These are phyloP conservation scores for Drosophila colorata DNA, from an alignment of 2,888 invertebrate species.

Conservation along the genomic window DNA sequence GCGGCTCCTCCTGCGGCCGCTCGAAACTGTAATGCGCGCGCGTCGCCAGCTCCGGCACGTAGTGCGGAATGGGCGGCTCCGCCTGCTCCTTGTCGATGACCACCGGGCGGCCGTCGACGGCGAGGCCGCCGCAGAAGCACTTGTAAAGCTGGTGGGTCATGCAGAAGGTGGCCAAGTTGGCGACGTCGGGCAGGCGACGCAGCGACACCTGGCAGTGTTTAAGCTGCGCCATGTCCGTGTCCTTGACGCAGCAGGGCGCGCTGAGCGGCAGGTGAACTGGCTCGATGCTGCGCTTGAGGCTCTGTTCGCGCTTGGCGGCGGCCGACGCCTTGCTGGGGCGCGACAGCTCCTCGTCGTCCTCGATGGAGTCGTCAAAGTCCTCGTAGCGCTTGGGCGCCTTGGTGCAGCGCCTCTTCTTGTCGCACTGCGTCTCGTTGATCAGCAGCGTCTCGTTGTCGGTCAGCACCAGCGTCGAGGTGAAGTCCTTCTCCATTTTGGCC, in stretches of 20 bases:
- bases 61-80: constrained; percentile 43
- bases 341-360: constrained; percentile 64
- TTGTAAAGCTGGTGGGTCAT: constrained; percentile 89
- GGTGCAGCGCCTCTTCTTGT: constrained; percentile 86
- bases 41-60: constrained; percentile 50
- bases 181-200: constrained; percentile 76
- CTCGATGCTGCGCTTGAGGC: constrained; percentile 17
- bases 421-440: constrained; percentile 86
- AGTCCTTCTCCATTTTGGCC: constrained; percentile 90
- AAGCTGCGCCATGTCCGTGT: constrained; percentile 67
- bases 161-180: constrained; percentile 88
- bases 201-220: constrained; percentile 82
- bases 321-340: constrained; percentile 17
- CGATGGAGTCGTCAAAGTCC: constrained; percentile 85
- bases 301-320: constrained; percentile 29
- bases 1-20: constrained; percentile 49
- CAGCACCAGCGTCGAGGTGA: constrained; percentile 90
- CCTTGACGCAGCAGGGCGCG: constrained; percentile 67
- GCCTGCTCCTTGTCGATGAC: constrained; percentile 77
- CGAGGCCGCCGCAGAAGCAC: constrained; percentile 88
- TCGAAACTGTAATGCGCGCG: constrained; percentile 84
- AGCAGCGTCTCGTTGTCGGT: constrained; percentile 89
- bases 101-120: constrained; percentile 78
- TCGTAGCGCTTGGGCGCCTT: constrained; percentile 88
- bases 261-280: neutral